Evolutionary conservation across 2,113 vertebrate genomes (phyloP), one percentile per base, ranked within the genome.

Genomic region (Equus quagga): DNA sequence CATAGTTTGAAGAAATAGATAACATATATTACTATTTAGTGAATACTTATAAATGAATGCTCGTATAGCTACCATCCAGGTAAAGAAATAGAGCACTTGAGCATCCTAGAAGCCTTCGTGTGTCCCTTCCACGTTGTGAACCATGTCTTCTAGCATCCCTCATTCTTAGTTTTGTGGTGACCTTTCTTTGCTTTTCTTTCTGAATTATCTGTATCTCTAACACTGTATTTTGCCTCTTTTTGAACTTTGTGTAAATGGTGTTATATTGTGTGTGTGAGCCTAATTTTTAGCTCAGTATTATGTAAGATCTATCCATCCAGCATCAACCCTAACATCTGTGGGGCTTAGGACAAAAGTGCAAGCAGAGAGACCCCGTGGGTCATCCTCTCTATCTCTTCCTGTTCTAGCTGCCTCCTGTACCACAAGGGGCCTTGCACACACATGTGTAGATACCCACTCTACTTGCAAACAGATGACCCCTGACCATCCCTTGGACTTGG

Each of bases 191-290:
- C 44, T 64, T 81, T 89, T 81, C 14, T 73, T 6, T 73, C 28
- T 49, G 23, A 26, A 54, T 33, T 54, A 14, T 64, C 2, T 81
- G 65, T 67, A 60, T 41, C 67, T 73, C 19, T 81, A 26, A 19
- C 26, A 64, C 6, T 21, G 19, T 8, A 14, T 41, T 72, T 83
- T 75, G n/a, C 46, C 31, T 76, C 79, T 73, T 73, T 41, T 60
- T 76, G n/a, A 92, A 88, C 58, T 96, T 88, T 17, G 0, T 54
- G 9, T 58, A 82, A 33, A 9, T 76, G 31, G 26, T 21, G 44
- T 60, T 19, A 1, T 5, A 2, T 44, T 2, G 33, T 5, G 0
- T 82, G 44, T 75, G 28, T 23, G 13, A 7, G 6, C 18, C 14
- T 65, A 5, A 41, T 78, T 0, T 84, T 86, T 80, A 95, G 19